Percentiles rank a stretch among this genome's conserved stretches.
Conservation (phyloP, 1,140 invertebrate genomes). For the Leptinotarsa undecemlineata region DNA sequence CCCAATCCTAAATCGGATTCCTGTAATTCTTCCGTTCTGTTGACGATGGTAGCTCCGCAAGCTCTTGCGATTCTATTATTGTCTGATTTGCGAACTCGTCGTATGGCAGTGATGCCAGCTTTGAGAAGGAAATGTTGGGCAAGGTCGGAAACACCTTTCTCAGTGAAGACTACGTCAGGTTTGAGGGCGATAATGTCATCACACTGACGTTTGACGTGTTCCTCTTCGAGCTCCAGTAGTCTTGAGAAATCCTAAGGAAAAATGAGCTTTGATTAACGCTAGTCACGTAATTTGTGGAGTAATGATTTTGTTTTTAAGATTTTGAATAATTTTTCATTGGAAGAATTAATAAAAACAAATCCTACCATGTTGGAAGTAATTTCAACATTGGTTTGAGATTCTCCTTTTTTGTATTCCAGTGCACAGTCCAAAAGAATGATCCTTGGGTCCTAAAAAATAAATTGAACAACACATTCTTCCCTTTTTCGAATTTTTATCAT, state of each 20-base stretch:
- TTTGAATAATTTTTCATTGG: not conserved
- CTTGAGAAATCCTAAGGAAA: conserved; percentile 81
- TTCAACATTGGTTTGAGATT: conserved; percentile 98
- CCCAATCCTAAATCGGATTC: conserved; percentile 95
- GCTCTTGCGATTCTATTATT: conserved; percentile 96
- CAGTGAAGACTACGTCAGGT: conserved; percentile 96
- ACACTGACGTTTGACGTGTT: conserved; percentile 90
- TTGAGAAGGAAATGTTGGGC: conserved; percentile 87
- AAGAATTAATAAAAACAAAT: not conserved
- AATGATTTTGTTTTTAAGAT: too few species aligned
- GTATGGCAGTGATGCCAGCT: conserved; percentile 91
- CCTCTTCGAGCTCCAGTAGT: conserved; percentile 93
- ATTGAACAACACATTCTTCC: not conserved
- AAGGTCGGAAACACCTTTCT: conserved; percentile 95
- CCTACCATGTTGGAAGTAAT: conserved; percentile 83
- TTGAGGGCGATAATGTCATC: conserved; percentile 93
- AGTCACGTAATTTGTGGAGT: too few species aligned
- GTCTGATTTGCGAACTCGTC: conserved; percentile 91
- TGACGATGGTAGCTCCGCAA: conserved; percentile 95
- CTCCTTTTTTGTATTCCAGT: conserved; percentile 98
- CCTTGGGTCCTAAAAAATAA: conserved; percentile 74
- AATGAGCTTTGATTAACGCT: not conserved
- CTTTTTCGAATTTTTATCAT: conserved; percentile 11
- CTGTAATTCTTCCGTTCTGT: conserved; percentile 92
- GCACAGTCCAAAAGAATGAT: conserved; percentile 95